phyloP scores from a whole-genome alignment of 92 coral and sea anemone genomes.

The Parazoanthus swiftii region DNA sequence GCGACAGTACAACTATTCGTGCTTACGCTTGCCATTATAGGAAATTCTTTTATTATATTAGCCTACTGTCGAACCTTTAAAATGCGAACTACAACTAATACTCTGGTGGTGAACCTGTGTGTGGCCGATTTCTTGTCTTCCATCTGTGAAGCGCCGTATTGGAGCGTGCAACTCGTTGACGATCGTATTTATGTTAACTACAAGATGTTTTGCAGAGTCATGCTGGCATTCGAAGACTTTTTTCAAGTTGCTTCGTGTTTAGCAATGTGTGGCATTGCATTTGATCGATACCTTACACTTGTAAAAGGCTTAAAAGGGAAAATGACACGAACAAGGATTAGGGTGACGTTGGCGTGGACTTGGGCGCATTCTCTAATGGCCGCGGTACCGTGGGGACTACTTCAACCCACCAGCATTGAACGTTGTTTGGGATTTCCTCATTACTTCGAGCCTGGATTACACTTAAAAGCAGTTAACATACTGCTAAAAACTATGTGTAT shows the following conservation, averaged over 20 bases:
- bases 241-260: slow-evolving; percentile 74
- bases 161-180: slow-evolving; percentile 54
- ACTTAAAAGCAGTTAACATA: slow-evolving; percentile 44
- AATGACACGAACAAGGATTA: slow-evolving; percentile 67
- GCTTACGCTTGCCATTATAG: slow-evolving; percentile 64
- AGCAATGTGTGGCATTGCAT: slow-evolving; percentile 81
- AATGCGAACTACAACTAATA: slow-evolving; percentile 82
- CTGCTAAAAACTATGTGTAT: slow-evolving; percentile 53
- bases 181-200: slow-evolving; percentile 47
- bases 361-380: slow-evolving; percentile 71
- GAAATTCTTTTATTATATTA: slow-evolving; percentile 74
- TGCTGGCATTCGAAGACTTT: slow-evolving; percentile 67
- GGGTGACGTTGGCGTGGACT: slow-evolving; percentile 59
- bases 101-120: slow-evolving; percentile 76
- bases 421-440: slow-evolving; percentile 66
- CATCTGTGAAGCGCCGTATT: slow-evolving; percentile 70
- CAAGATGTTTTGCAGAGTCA: slow-evolving; percentile 54
- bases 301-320: slow-evolving; percentile 74
- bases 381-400: slow-evolving; percentile 71
- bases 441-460: slow-evolving; percentile 64
- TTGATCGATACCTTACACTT: slow-evolving; percentile 74
- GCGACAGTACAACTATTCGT: slow-evolving; percentile 54
- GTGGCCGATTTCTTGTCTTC: slow-evolving; percentile 76
- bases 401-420: slow-evolving; percentile 27
- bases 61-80: slow-evolving; percentile 75